A percentile compares a stretch with the other conserved stretches of the same genome.
These are phyloP conservation scores for Drosophila phalerata DNA, from an alignment of 2,888 invertebrate genomes.

Conservation along the genomic window DNA sequence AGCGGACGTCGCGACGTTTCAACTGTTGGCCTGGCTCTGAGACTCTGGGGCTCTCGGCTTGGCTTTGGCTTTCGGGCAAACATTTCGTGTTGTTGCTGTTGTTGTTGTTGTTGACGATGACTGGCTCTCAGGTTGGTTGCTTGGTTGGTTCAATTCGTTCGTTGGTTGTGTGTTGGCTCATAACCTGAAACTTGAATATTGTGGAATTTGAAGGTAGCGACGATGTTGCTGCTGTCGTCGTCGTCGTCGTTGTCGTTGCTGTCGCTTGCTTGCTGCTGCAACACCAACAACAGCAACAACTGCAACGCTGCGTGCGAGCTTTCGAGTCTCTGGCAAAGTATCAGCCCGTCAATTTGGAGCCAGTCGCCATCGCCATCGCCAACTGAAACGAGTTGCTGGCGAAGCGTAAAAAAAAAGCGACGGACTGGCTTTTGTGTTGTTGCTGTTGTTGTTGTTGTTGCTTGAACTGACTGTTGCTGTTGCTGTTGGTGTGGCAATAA, in stretches of 20 bases:
- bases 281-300: conserved; percentile 57
- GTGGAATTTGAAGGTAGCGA: conserved; percentile 81
- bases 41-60: conserved; percentile 65
- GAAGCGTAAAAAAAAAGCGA: conserved; percentile 69
- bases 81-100: conserved; percentile 60
- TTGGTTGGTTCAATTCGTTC: conserved; percentile 37
- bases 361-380: conserved; percentile 59
- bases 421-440: conserved; percentile 53
- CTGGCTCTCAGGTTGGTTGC: conserved; percentile 70
- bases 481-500: conserved; percentile 77
- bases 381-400: conserved; percentile 79
- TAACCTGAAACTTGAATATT: conserved; percentile 81
- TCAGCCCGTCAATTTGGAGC: conserved; percentile 72
- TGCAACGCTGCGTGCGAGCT: conserved; percentile 77
- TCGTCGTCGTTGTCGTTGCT: conserved; percentile 24
- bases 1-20: conserved; percentile 67
- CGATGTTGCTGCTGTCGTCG: conserved; percentile 42
- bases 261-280: conserved; percentile 32
- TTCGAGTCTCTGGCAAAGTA: conserved; percentile 63
- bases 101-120: conserved; percentile 69
- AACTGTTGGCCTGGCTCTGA: conserved; percentile 62
- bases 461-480: conserved; percentile 14
- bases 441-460: conserved; percentile 21
- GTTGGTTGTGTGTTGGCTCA: conserved; percentile 67
- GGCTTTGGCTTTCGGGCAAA: conserved; percentile 79